These are phyloP conservation scores for Scolopax rusticola DNA, from an alignment of 2,797 vertebrate species.

Conservation along the genomic window DNA sequence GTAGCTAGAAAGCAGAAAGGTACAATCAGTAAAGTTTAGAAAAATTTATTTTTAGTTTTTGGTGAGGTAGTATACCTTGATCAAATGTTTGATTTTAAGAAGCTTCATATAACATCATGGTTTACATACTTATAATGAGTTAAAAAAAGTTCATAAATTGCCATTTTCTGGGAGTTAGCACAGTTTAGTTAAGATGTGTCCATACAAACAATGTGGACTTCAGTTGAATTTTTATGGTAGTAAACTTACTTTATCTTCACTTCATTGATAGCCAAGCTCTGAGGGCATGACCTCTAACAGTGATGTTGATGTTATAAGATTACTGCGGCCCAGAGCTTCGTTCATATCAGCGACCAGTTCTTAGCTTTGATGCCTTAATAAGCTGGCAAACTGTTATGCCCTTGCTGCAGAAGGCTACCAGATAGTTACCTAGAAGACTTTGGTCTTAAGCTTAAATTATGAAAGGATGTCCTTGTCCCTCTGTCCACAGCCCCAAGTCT, in stretches of 20 bases:
- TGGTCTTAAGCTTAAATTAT: neutral
- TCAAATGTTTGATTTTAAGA: neutral
- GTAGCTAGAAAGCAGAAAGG: neutral
- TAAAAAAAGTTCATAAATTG: neutral
- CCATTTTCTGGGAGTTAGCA: neutral
- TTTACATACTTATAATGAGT: neutral
- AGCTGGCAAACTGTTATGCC: neutral
- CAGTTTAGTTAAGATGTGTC: neutral
- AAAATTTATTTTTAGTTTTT: neutral
- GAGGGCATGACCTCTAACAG: neutral
- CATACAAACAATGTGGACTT: neutral
- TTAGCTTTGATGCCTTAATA: neutral
- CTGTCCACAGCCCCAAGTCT: neutral
- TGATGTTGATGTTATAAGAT: neutral
- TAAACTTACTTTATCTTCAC: neutral
- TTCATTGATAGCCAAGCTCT: neutral
- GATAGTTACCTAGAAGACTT: neutral
- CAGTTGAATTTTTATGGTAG: neutral
- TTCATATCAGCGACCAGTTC: neutral
- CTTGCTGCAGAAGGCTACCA: neutral
- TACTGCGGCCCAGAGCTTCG: neutral
- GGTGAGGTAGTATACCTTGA: neutral
- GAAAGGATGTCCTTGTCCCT: neutral
- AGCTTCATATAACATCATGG: neutral
- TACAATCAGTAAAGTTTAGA: neutral